phyloP scores from a whole-genome alignment of 2,888 invertebrate species.

The Drosophila sordidula region DNA sequence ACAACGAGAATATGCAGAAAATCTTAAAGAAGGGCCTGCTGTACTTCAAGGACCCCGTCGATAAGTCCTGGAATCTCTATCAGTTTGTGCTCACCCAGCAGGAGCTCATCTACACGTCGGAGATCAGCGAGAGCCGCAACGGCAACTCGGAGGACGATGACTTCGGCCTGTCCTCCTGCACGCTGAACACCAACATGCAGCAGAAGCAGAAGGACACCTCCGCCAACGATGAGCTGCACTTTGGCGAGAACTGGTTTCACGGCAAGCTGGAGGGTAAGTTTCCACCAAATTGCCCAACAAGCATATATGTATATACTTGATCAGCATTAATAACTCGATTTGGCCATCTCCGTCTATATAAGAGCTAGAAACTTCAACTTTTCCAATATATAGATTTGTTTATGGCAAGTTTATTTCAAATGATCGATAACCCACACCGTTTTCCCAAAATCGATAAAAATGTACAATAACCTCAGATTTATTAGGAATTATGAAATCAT shows the following conservation, averaged over 20 bases:
- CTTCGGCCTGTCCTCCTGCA: slow-evolving; percentile 68
- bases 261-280: slow-evolving; percentile 89
- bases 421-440: too few species aligned
- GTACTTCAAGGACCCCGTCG: slow-evolving; percentile 94
- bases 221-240: slow-evolving; percentile 95
- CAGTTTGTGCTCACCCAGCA: slow-evolving; percentile 96
- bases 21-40: slow-evolving; percentile 96
- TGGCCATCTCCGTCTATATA: too few species aligned
- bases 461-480: too few species aligned
- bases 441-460: too few species aligned
- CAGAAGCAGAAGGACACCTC: slow-evolving; percentile 87
- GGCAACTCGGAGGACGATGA: slow-evolving; percentile 88
- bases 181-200: slow-evolving; percentile 82
- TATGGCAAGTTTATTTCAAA: too few species aligned
- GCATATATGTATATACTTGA: too few species aligned
- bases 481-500: too few species aligned
- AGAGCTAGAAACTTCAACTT: too few species aligned
- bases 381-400: too few species aligned
- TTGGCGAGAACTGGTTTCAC: slow-evolving; percentile 97
- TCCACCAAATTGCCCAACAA: too few species aligned
- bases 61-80: slow-evolving; percentile 96
- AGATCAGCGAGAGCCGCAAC: slow-evolving; percentile 87
- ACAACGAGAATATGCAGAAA: slow-evolving; percentile 92
- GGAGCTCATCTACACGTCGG: slow-evolving; percentile 91
- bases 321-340: too few species aligned